Evolutionary conservation across 2,797 vertebrate species (phyloP), one percentile per base, ranked within the genome.

Genomic region (Geranospiza caerulescens): DNA sequence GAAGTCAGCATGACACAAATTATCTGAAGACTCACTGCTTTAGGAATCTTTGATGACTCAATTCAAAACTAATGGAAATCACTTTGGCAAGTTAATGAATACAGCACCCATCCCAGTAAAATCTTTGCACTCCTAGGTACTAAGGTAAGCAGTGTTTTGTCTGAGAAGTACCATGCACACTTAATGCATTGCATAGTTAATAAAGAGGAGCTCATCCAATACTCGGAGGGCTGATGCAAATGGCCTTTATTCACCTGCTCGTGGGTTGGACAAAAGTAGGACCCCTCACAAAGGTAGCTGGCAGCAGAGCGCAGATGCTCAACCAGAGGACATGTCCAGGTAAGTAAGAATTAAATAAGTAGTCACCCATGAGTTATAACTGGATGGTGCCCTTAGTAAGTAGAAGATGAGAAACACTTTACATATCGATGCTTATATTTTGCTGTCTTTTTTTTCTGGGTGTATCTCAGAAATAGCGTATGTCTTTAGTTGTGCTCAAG

Each of bases 321-420:
- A 71, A 66, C 7, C 53, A 82, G 52, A 70, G 62, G 29, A 58
- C 2, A 5, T 68, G 20, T 74, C 34, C 50, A 82, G 59, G 73
- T 89, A 82, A 71, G 70, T 36, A 71, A 82, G 81, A 89, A 87
- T 62, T 85, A 48, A 66, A 44, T 44, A 62, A 84, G 22, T 29
- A 44, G 42, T 38, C 15, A 33, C 7, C 63, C 9, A 6, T 85
- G 20, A 87, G 27, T 91, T 91, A 27, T 52, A 90, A 40, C 25
- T 91, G 83, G 64, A 34, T 75, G 14, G 21, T 83, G 27, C 36
- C 70, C 40, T 58, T 67, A 67, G 17, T 62, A 64, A 45, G 25
- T n/a, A 95, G 76, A 70, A 94, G 85, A 91, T 76, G 45, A 82
- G 89, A 88, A 85, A 26, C 63, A 21, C 40, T 78, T 93, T 82